A percentile compares a stretch with the other conserved stretches of the same genome.
Evolutionary conservation across 2,888 invertebrate species (phyloP).

Genomic region (Andrena praecox): DNA sequence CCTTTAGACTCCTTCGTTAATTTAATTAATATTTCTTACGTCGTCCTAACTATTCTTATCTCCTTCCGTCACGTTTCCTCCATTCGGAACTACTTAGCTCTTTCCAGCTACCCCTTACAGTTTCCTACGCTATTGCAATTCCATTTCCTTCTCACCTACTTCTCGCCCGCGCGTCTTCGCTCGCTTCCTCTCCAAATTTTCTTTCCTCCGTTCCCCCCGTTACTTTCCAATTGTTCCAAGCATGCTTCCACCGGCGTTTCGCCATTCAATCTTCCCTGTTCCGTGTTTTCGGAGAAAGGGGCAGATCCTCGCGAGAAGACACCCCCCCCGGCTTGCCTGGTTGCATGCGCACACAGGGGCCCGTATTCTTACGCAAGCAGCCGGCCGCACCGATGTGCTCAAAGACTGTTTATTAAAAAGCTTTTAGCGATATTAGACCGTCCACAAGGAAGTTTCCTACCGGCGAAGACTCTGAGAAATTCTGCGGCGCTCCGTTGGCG

Average conservation of each 20-base stretch:
- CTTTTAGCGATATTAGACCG: slow-evolving; percentile 77
- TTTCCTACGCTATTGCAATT: slow-evolving; percentile 15
- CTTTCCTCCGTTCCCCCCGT: not conserved
- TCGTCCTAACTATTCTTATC: not conserved
- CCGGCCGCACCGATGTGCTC: slow-evolving; percentile 47
- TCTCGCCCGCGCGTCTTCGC: not conserved
- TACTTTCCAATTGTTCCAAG: slow-evolving; percentile 1
- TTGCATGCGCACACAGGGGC: not conserved
- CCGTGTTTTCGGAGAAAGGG: slow-evolving; percentile 4
- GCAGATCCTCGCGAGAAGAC: slow-evolving; percentile 35
- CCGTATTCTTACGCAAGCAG: slow-evolving; percentile 52
- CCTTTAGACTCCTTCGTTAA: not conserved
- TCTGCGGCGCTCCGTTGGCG: not conserved
- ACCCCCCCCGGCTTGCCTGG: not conserved
- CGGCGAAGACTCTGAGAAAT: slow-evolving; percentile 33
- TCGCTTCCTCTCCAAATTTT: slow-evolving; percentile 18
- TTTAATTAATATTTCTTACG: too few species aligned
- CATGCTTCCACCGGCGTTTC: not conserved
- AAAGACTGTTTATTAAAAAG: slow-evolving; percentile 78
- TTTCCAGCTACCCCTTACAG: not conserved
- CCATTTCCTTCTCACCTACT: slow-evolving; percentile 14
- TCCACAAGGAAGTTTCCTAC: slow-evolving; percentile 48
- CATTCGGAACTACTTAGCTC: not conserved
- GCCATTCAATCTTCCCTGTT: slow-evolving; percentile 21
- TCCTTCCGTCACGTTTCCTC: not conserved